phyloP scores from a whole-genome alignment of 23 tunicate species.

The Botrylloides violaceus region DNA sequence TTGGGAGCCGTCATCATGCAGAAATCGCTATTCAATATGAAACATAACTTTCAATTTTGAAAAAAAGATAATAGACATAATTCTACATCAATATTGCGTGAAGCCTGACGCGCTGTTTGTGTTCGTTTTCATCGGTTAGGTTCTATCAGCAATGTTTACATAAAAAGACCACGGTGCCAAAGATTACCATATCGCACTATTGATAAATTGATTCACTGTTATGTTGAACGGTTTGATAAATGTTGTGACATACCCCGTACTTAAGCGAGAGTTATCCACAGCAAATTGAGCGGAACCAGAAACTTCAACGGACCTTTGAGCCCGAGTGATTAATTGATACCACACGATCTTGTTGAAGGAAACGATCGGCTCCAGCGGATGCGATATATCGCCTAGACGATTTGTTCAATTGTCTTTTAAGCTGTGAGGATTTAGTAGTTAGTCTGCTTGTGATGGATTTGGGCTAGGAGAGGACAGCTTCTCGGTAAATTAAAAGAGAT shows the following conservation, averaged over 20 bases:
- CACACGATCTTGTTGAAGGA: not conserved
- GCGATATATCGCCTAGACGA: not conserved
- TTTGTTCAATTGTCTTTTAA: not conserved
- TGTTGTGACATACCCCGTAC: not conserved
- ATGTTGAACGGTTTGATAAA: not conserved
- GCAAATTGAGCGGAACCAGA: not conserved
- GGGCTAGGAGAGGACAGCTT: not conserved
- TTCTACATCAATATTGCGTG: too few species aligned
- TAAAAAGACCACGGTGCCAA: not conserved
- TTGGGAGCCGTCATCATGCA: too few species aligned
- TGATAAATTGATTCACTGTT: not conserved
- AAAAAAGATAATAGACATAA: too few species aligned
- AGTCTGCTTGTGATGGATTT: not conserved
- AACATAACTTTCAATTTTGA: too few species aligned
- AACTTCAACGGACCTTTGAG: not conserved
- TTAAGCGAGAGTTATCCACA: not conserved
- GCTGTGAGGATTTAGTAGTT: not conserved
- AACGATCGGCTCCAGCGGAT: not conserved
- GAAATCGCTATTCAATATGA: too few species aligned
- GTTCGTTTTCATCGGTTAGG: too few species aligned
- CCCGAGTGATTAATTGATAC: not conserved
- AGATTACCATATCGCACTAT: not conserved
- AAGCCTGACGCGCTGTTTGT: too few species aligned
- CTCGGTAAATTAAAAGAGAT: not conserved
- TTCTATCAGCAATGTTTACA: not conserved